Evolutionary conservation across 2,113 vertebrate species (phyloP), one percentile per base, ranked within the genome.

Genomic region (Campylomormyrus tamandua): DNA sequence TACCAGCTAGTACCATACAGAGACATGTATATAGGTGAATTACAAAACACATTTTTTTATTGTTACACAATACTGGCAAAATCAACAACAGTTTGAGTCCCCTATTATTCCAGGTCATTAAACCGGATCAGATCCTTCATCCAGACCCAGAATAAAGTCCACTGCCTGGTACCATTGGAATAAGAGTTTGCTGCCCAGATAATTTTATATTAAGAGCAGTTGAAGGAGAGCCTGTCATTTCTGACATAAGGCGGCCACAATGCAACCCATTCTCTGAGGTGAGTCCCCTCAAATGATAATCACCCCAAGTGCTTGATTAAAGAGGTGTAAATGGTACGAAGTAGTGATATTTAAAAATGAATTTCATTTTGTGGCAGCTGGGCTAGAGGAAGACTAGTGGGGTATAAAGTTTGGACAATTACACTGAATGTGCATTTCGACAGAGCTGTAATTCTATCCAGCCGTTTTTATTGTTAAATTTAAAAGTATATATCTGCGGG

Each of bases 391-490:
- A 53, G 15, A 35, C 13, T 52, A 17, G 15, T 17, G 27, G 5
- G 48, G 31, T 31, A 24, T 66, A 62, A 88, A 66, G 35, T 56
- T 88, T 45, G 35, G 11, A 66, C 21, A 66, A n/a, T 46, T 31
- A 88, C 39, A 21, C 35, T 21, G 24, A 58, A n/a, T 27, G 35
- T 45, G 87, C 39, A 62, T 88, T 88, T 58, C 56, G 39, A 66
- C 52, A 88, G 19, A 88, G 31, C 50, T 53, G 50, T 52, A 42
- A 87, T 53, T 87, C 85, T 87, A 87, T 50, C 21, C 83, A 50
- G 46, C 24, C n/a, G 4, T 27, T 86, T 50, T 50, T 27, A 86
- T 50, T 27, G 83, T 42, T 86, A 31, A 50, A 49, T 86, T 50
- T 19, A 27, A 85, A 86, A 86, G 48, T 13, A 86, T 86, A 31